phyloP scores from a whole-genome alignment of 2,888 invertebrate species.

The Platycheirus rosarum region DNA sequence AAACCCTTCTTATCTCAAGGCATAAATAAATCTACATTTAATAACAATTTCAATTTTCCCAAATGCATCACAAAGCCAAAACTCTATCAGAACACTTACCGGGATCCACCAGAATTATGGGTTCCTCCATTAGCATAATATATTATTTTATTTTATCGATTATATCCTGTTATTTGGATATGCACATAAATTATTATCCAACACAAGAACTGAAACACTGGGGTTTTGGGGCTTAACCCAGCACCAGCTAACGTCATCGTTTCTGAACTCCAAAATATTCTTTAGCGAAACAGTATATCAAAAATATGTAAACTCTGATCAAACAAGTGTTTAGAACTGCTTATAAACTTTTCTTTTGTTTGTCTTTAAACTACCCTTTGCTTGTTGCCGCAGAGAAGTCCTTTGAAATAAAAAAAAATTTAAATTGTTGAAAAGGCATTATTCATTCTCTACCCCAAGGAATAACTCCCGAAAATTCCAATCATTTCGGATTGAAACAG shows the following conservation, averaged over 20 bases:
- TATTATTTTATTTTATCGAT: slow-evolving; percentile 57
- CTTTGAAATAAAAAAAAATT: slow-evolving; percentile 7
- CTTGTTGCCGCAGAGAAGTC: background rate
- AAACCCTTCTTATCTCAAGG: slow-evolving; percentile 21
- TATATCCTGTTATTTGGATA: slow-evolving; percentile 22
- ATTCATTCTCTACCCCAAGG: slow-evolving; percentile 17
- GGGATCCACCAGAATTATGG: slow-evolving; percentile 29
- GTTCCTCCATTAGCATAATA: slow-evolving; percentile 55
- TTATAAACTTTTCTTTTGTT: slow-evolving; percentile 35
- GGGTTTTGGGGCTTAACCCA: too few species aligned
- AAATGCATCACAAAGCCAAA: slow-evolving; percentile 39
- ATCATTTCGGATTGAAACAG: slow-evolving; percentile 43
- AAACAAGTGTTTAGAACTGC: slow-evolving; percentile 52
- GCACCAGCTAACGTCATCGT: too few species aligned
- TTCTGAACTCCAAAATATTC: too few species aligned
- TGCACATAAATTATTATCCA: background rate
- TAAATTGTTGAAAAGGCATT: slow-evolving; percentile 38
- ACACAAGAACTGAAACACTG: slow-evolving; percentile 12
- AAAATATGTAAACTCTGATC: slow-evolving; percentile 29
- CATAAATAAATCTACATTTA: slow-evolving; percentile 61
- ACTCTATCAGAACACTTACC: slow-evolving; percentile 38
- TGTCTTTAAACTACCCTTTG: slow-evolving; percentile 20
- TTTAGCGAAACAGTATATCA: too few species aligned
- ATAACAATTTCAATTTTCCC: slow-evolving; percentile 50
- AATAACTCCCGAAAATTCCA: slow-evolving; percentile 53